These are phyloP conservation scores for Clavelina lepadiformis DNA, from an alignment of 23 tunicate genomes.

Conservation along the genomic window DNA sequence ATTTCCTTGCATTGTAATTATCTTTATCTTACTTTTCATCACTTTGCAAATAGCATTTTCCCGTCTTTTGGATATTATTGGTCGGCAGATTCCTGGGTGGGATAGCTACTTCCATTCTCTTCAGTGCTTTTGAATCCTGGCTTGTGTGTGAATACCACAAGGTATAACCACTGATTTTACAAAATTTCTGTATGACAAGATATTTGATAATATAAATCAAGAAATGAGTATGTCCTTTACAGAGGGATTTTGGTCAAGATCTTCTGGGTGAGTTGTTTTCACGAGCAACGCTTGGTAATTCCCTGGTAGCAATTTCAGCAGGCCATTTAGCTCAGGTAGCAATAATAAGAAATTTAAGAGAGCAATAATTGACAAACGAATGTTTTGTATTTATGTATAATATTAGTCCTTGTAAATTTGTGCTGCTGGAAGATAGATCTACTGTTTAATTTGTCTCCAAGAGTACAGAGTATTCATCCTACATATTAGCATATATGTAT, in stretches of 20 bases:
- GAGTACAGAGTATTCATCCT: neutral
- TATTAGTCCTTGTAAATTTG: neutral
- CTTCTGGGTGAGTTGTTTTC: slow-evolving; percentile 41
- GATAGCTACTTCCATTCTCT: slow-evolving; percentile 55
- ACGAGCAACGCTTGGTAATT: slow-evolving; percentile 49
- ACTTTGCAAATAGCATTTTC: slow-evolving; percentile 62
- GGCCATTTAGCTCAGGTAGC: slow-evolving; percentile 43
- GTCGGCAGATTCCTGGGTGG: slow-evolving; percentile 69
- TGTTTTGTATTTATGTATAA: neutral
- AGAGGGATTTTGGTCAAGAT: slow-evolving; percentile 37
- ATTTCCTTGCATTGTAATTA: too few relatives aligned
- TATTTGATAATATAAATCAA: neutral
- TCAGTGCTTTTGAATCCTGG: slow-evolving; percentile 79
- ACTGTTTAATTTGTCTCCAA: neutral
- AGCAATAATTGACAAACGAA: neutral
- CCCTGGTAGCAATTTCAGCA: slow-evolving; percentile 54
- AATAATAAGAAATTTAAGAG: neutral
- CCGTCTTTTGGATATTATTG: slow-evolving; percentile 29
- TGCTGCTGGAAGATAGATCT: neutral
- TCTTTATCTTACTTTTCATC: too few relatives aligned
- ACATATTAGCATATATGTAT: neutral
- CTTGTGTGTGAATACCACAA: slow-evolving; percentile 55
- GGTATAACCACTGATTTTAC: slow-evolving; percentile 18
- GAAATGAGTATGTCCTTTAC: neutral
- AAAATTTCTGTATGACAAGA: too few relatives aligned